Evolutionary conservation across 2,888 invertebrate species (phyloP).

Genomic region (Tipula lateralis): DNA sequence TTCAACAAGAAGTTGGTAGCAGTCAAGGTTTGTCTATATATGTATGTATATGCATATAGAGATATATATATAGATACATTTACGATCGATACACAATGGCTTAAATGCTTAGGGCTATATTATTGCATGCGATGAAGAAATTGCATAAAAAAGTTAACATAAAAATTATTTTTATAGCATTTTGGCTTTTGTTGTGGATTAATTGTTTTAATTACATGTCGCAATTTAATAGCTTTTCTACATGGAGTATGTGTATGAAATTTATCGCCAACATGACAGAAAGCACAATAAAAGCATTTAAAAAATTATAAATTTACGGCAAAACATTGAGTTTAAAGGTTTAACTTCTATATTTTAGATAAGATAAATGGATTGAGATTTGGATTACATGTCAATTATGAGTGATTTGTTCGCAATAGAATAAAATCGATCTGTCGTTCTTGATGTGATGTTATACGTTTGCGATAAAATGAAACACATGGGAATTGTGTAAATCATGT

Average conservation of each 20-base stretch:
- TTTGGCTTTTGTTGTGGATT: background rate
- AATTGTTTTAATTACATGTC: constrained; percentile 11
- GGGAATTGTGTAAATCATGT: too few species aligned
- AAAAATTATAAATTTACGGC: too few species aligned
- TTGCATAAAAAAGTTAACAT: background rate
- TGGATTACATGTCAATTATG: too few species aligned
- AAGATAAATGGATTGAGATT: too few species aligned
- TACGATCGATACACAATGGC: background rate
- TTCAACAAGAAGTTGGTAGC: background rate
- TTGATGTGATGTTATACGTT: too few species aligned
- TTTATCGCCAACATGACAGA: background rate
- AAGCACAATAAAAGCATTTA: background rate
- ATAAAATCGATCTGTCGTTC: too few species aligned
- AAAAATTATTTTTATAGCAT: constrained; percentile 11
- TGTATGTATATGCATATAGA: background rate
- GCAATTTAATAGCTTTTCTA: background rate
- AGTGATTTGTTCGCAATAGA: too few species aligned
- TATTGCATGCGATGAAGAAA: background rate
- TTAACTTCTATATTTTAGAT: too few species aligned
- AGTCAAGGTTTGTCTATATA: background rate
- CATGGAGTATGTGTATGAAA: background rate
- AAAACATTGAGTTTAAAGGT: too few species aligned
- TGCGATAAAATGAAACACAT: too few species aligned
- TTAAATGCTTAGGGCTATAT: background rate
- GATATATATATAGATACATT: background rate